Evolutionary conservation across 2,797 vertebrate genomes (phyloP).

Genomic region (Hybognathus amarus): DNA sequence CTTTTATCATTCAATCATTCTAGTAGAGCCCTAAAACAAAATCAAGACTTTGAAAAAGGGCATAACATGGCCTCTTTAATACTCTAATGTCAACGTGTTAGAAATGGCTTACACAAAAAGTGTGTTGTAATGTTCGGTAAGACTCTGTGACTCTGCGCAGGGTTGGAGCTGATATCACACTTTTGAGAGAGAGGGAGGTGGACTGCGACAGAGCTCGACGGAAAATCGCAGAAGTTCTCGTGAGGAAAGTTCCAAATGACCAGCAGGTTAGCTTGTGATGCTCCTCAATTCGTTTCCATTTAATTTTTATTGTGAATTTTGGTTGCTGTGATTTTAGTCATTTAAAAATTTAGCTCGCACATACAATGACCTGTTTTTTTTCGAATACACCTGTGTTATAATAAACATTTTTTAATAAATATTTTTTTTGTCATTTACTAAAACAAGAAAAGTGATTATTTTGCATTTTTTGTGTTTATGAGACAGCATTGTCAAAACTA

Average conservation of each 20-base stretch:
- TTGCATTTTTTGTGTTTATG: too few species aligned
- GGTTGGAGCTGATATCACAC: constrained; percentile 94
- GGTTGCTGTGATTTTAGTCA: neutral
- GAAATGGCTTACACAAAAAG: neutral
- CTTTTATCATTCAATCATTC: neutral
- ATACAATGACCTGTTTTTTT: neutral
- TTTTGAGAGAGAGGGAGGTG: constrained; percentile 91
- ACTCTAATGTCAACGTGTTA: neutral
- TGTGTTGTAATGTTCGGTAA: neutral
- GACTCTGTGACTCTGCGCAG: constrained; percentile 68
- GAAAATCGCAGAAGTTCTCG: constrained; percentile 93
- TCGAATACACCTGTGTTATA: too few species aligned
- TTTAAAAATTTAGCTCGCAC: neutral
- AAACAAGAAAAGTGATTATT: too few species aligned
- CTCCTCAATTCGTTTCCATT: neutral
- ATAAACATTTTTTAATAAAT: too few species aligned
- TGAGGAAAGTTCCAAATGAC: constrained; percentile 95
- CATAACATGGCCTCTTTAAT: neutral
- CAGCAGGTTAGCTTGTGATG: constrained; percentile 82
- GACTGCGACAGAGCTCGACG: constrained; percentile 86
- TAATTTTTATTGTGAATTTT: neutral
- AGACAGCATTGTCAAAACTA: too few species aligned
- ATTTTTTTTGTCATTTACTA: too few species aligned
- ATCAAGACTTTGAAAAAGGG: neutral
- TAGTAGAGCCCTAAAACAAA: neutral